phyloP scores from a whole-genome alignment of 2,888 invertebrate species.

The Drosophila acutilabella region DNA sequence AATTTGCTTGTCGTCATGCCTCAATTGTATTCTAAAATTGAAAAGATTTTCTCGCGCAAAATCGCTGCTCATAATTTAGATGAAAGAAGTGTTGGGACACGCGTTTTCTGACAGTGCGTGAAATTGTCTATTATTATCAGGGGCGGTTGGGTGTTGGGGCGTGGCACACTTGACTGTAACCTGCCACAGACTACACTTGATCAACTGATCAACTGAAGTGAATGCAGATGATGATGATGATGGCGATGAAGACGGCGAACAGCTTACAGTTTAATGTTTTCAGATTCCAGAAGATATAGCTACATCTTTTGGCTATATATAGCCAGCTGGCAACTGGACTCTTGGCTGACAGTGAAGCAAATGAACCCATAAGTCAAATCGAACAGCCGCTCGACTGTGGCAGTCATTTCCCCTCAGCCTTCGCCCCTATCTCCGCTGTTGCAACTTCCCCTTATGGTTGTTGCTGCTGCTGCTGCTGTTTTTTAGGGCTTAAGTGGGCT shows the following conservation, averaged over 20 bases:
- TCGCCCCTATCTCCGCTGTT: background rate
- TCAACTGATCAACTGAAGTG: slow-evolving; percentile 34
- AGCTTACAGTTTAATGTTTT: slow-evolving; percentile 14
- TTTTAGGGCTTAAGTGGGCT: slow-evolving; percentile 83
- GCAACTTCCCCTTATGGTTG: slow-evolving; percentile 10
- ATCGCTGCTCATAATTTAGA: slow-evolving; percentile 69
- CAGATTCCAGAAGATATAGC: slow-evolving; percentile 6
- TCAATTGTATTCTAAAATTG: slow-evolving; percentile 77
- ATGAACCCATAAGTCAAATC: slow-evolving; percentile 84
- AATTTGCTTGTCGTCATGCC: slow-evolving; percentile 78
- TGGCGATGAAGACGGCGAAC: slow-evolving; percentile 5
- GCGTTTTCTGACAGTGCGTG: slow-evolving; percentile 67
- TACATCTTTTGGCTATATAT: slow-evolving; percentile 56
- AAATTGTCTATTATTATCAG: slow-evolving; percentile 74
- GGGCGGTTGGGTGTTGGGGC: background rate
- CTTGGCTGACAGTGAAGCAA: slow-evolving; percentile 69
- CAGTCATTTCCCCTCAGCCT: slow-evolving; percentile 18
- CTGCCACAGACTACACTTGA: slow-evolving; percentile 34
- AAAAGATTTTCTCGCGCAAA: slow-evolving; percentile 56
- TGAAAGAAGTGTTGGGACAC: slow-evolving; percentile 81
- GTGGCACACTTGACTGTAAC: slow-evolving; percentile 22
- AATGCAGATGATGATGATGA: slow-evolving; percentile 2
- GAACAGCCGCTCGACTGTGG: slow-evolving; percentile 61
- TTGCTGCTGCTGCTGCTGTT: slow-evolving; percentile 55
- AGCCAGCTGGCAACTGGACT: slow-evolving; percentile 36